Evolutionary conservation across 2,888 invertebrate genomes (phyloP).

Genomic region (Orthonychiurus folsomi): DNA sequence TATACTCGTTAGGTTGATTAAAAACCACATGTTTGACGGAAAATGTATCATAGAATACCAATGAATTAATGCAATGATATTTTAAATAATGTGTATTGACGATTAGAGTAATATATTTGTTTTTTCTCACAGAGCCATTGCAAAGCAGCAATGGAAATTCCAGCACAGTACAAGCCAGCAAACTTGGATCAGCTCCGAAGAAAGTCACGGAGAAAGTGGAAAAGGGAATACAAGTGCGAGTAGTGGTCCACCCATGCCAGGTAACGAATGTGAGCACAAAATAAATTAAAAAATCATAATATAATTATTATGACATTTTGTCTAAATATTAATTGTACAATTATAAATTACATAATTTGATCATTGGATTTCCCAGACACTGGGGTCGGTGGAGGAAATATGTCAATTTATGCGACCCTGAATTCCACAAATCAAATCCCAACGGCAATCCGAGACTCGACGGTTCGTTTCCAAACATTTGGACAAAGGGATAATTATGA

Average conservation of each 20-base stretch:
- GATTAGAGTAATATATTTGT: neutral
- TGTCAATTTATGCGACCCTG: conserved; percentile 34
- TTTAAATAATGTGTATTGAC: neutral
- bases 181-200: conserved; percentile 32
- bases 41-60: too few species aligned
- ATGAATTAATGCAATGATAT: conserved; percentile 2
- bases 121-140: conserved; percentile 14
- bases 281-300: neutral
- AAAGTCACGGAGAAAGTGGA: conserved; percentile 9
- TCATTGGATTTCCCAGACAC: neutral
- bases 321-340: too few species aligned
- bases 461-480: conserved; percentile 34
- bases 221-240: neutral
- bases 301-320: neutral
- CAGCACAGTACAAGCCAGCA: conserved; percentile 31
- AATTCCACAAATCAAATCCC: conserved; percentile 34
- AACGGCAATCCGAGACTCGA: conserved; percentile 33
- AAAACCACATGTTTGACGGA: too few species aligned
- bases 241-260: neutral
- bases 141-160: conserved; percentile 28
- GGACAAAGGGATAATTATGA: conserved; percentile 35
- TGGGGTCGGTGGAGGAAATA: conserved; percentile 18
- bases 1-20: too few species aligned
- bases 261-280: conserved; percentile 1
- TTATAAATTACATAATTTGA: neutral